Conservation (phyloP, 2,888 invertebrate species). For the Agrotis puta region DNA sequence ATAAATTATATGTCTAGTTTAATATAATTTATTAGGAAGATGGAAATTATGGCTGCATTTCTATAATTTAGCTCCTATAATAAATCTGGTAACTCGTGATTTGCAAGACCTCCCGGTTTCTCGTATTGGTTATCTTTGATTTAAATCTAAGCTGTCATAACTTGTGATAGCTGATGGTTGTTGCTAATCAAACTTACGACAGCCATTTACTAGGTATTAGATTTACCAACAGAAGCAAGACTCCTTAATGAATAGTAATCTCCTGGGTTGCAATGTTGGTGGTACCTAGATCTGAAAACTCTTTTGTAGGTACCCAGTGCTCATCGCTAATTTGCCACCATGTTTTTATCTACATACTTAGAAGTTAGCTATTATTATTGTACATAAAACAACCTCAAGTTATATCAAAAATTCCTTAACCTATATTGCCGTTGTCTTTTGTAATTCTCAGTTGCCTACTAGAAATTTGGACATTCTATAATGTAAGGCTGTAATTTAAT, state of each 20-base stretch:
- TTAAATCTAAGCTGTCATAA: slow-evolving; percentile 12
- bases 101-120: slow-evolving; percentile 37
- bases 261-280: neutral
- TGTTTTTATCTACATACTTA: neutral
- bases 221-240: neutral
- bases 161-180: neutral
- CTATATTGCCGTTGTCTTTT: too few relatives aligned
- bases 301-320: neutral
- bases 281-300: neutral
- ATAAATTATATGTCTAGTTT: slow-evolving; percentile 49
- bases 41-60: slow-evolving; percentile 33
- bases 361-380: too few relatives aligned
- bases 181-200: neutral
- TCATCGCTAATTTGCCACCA: neutral
- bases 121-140: slow-evolving; percentile 2
- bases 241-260: neutral
- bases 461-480: too few relatives aligned
- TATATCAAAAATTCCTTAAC: too few relatives aligned
- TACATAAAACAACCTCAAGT: too few relatives aligned
- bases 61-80: slow-evolving; percentile 23
- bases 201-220: neutral
- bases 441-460: too few relatives aligned
- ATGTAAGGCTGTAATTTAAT: too few relatives aligned
- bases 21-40: slow-evolving; percentile 46
- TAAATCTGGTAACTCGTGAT: slow-evolving; percentile 38